Percentiles rank a stretch among this genome's conserved stretches.
These are phyloP conservation scores for Frieseomelitta varia DNA, from an alignment of 1,140 invertebrate species.

Conservation along the genomic window DNA sequence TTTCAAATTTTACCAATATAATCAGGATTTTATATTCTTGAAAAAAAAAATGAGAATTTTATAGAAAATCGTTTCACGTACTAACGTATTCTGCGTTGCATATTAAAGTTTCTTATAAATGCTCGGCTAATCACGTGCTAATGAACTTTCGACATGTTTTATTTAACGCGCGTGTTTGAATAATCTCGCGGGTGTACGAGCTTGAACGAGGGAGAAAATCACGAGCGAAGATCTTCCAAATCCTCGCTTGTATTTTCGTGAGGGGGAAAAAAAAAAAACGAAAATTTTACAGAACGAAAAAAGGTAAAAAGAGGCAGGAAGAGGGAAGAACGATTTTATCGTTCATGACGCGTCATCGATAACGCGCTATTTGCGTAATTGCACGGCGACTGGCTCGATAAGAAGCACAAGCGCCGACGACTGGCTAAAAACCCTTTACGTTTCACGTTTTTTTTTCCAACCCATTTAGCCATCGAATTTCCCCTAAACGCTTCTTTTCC, in stretches of 20 bases:
- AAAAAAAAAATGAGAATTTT: too few species aligned
- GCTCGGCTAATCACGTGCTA: too few species aligned
- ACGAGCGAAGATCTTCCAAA: neutral
- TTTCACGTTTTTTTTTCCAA: slow-evolving; percentile 50
- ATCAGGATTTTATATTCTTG: too few species aligned
- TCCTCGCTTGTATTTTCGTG: too few species aligned
- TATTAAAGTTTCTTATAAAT: too few species aligned
- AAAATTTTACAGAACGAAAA: neutral
- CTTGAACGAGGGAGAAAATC: neutral
- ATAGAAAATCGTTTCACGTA: too few species aligned
- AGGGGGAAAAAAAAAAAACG: too few species aligned
- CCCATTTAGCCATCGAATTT: slow-evolving; percentile 45
- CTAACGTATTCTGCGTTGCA: too few species aligned
- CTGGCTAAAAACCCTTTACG: slow-evolving; percentile 55
- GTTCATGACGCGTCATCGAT: slow-evolving; percentile 21
- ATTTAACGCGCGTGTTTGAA: too few species aligned
- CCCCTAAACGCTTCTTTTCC: slow-evolving; percentile 49
- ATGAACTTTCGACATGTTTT: too few species aligned
- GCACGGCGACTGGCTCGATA: slow-evolving; percentile 54
- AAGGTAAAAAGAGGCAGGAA: too few species aligned
- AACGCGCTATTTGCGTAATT: slow-evolving; percentile 66
- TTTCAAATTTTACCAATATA: too few species aligned
- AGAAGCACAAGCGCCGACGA: slow-evolving; percentile 50
- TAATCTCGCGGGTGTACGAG: neutral
- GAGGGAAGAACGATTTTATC: slow-evolving; percentile 1